Evolutionary conservation across 2,797 vertebrate species (phyloP), one percentile per base, ranked within the genome.

Genomic region (Pseudomugil gertrudae): DNA sequence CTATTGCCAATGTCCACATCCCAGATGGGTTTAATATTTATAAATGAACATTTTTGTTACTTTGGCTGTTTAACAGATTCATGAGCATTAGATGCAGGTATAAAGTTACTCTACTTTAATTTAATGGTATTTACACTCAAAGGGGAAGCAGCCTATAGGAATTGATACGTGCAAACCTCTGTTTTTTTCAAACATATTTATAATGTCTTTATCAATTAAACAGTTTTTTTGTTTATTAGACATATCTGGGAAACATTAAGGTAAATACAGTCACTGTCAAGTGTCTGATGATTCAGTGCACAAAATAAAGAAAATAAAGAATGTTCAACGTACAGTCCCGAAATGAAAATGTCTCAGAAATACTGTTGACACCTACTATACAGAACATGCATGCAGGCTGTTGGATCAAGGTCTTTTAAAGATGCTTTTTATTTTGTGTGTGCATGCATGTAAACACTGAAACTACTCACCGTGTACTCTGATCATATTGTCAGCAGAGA

Each of bases 401-500:
- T 21, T 66, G 43, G 47, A 55, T 53, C 26, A 14, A 33, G n/a
- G 17, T 15, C 2, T 19, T 17, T 5, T 40, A 17, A 8, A 45
- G 8, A 11, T 47, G 8, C n/a, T 45, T 21, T 21, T 47, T 21
- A 10, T 45, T 66, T 57, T 48, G 52, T 52, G 45, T 5, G 9
- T 23, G 56, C 29, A 21, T 36, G 36, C 14, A 36, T 63, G 63
- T 36, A 53, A 66, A 65, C 38, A 43, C 13, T 50, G 14, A 40
- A 48, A 45, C 32, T 75, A 90, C 91, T 91, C 74, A 92, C 91
- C 51, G 91, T 92, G 86, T 92, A 92, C 76, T 92, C 91, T 92
- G 87, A 69, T 11, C 66, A 53, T 29, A 51, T 72, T 61, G 38
- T 79, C 80, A 68, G 65, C 71, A 66, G 69, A 67, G n/a, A 51